Evolutionary conservation across 2,888 invertebrate species (phyloP).

Genomic region (Yponomeuta cagnagella): DNA sequence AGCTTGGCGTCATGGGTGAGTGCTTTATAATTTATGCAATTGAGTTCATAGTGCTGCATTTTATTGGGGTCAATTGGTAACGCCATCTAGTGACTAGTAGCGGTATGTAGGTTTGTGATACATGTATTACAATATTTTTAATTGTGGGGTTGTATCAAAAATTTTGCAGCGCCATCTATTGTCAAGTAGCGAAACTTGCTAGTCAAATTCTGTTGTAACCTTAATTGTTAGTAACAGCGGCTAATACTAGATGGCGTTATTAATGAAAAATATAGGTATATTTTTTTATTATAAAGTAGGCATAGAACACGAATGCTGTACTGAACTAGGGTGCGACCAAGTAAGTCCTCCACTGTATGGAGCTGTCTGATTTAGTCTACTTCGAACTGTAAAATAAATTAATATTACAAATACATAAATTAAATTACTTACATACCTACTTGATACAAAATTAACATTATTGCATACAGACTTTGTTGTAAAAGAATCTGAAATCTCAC

Average conservation of each 20-base stretch:
- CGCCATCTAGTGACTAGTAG: conserved; percentile 32
- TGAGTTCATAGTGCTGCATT: not conserved
- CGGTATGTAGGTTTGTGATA: not conserved
- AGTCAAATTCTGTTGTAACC: conserved; percentile 16
- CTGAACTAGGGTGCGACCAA: no score
- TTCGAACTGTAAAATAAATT: no score
- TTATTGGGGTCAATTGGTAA: conserved; percentile 14
- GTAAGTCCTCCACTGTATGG: no score
- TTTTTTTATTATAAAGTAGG: not conserved
- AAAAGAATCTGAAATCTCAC: no score
- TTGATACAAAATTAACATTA: no score
- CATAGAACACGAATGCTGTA: no score
- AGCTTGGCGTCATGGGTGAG: conserved; percentile 93
- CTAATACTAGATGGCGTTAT: conserved; percentile 24
- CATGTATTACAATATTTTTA: not conserved
- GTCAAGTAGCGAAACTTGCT: conserved; percentile 33
- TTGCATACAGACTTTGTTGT: no score
- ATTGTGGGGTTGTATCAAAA: conserved; percentile 19
- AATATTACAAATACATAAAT: no score
- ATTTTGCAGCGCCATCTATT: conserved; percentile 52
- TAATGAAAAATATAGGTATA: not conserved
- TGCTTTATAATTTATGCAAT: conserved; percentile 27
- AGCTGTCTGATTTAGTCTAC: no score
- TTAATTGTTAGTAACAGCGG: not conserved
- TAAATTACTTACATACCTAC: no score